A percentile compares a stretch with the other conserved stretches of the same genome.
Evolutionary conservation across 2,888 invertebrate species (phyloP).

Genomic region (Pinctada fucata): DNA sequence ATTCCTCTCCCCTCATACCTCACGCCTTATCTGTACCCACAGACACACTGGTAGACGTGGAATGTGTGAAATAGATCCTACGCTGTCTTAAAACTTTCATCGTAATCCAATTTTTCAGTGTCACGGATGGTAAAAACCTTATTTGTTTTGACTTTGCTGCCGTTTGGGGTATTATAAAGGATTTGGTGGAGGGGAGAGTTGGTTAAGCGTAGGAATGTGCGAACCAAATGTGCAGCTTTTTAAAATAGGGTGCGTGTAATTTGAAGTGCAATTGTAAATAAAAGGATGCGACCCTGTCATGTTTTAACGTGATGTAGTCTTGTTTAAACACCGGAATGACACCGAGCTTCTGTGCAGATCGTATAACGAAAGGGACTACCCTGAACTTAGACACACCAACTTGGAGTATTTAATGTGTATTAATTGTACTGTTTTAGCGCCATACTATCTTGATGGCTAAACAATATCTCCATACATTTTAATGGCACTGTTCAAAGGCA

Average conservation of each 20-base stretch:
- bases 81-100: slow-evolving; percentile 18
- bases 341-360: not conserved
- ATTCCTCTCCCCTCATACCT: not conserved
- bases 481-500: no score
- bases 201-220: slow-evolving; percentile 15
- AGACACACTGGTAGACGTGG: not conserved
- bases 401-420: not conserved
- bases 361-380: not conserved
- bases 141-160: slow-evolving; percentile 27
- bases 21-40: not conserved
- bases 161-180: slow-evolving; percentile 18
- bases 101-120: slow-evolving; percentile 30
- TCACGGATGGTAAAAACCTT: slow-evolving; percentile 21
- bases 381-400: not conserved
- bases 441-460: not conserved
- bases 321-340: not conserved
- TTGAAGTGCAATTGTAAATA: slow-evolving; percentile 19
- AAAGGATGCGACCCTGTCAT: slow-evolving; percentile 15
- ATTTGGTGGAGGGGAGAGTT: slow-evolving; percentile 16
- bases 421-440: not conserved
- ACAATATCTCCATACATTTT: not conserved
- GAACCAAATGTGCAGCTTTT: slow-evolving; percentile 9
- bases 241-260: slow-evolving; percentile 17
- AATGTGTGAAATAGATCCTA: slow-evolving; percentile 1
- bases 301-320: not conserved